These are phyloP conservation scores for Furcula furcula DNA, from an alignment of 2,888 invertebrate genomes.

Conservation along the genomic window DNA sequence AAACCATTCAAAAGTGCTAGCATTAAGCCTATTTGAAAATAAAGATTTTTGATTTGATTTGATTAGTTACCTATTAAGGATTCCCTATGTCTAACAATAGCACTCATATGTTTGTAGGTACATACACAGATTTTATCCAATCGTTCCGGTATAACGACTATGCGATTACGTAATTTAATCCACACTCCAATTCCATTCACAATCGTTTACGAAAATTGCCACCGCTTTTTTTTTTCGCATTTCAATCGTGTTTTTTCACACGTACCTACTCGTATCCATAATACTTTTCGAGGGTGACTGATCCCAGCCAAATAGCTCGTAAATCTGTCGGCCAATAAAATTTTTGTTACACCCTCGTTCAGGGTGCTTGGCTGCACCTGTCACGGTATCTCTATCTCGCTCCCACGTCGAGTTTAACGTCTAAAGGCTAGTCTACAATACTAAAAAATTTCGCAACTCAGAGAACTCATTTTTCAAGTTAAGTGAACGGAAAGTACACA, in stretches of 20 bases:
- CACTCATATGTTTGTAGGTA: too few relatives aligned
- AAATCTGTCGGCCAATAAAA: constrained; percentile 37
- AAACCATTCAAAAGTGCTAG: too few relatives aligned
- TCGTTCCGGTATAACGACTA: too few relatives aligned
- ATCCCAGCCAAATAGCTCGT: constrained; percentile 34
- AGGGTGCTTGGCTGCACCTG: constrained; percentile 43
- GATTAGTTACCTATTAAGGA: too few relatives aligned
- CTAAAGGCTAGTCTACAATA: constrained; percentile 18
- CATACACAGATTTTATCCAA: too few relatives aligned
- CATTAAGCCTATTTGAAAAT: too few relatives aligned
- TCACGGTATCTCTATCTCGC: constrained; percentile 34
- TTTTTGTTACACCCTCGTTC: constrained; percentile 38
- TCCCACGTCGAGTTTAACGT: constrained; percentile 17
- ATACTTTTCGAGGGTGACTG: constrained; percentile 33
- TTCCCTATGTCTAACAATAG: too few relatives aligned
- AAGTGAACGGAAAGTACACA: too few relatives aligned
- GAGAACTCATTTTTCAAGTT: too few relatives aligned
- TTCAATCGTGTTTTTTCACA: constrained; percentile 31
- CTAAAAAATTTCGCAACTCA: too few relatives aligned
- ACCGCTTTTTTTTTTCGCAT: constrained; percentile 22
- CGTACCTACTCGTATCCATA: constrained; percentile 27
- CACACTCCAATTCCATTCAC: constrained; percentile 16
- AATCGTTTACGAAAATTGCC: constrained; percentile 19
- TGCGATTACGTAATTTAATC: not conserved
- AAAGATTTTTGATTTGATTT: too few relatives aligned